A percentile compares a stretch with the other conserved stretches of the same genome.
These are phyloP conservation scores for Oeneis ivallda DNA, from an alignment of 2,888 invertebrate species.

Conservation along the genomic window DNA sequence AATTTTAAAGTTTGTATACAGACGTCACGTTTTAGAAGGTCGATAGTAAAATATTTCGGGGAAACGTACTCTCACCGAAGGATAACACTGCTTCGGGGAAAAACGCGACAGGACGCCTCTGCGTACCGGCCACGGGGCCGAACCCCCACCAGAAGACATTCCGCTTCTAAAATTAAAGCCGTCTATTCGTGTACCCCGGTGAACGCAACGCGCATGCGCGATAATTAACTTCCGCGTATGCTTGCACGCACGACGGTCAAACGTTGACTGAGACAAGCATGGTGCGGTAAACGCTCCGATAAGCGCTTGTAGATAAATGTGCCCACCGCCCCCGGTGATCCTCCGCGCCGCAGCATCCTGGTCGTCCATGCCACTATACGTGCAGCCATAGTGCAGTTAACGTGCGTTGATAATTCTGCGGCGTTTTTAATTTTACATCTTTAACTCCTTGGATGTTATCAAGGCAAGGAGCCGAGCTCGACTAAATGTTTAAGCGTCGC, in stretches of 20 bases:
- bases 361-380: conserved; percentile 71
- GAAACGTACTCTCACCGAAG: conserved; percentile 73
- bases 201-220: conserved; percentile 74
- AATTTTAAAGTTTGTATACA: conserved; percentile 71
- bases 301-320: conserved; percentile 73
- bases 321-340: conserved; percentile 78
- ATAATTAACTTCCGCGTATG: conserved; percentile 78
- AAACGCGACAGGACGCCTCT: conserved; percentile 81
- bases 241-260: conserved; percentile 76
- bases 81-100: conserved; percentile 64
- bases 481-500: conserved; percentile 65
- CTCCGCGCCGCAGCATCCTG: conserved; percentile 74
- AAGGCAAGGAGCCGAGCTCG: conserved; percentile 62
- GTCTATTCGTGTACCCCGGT: conserved; percentile 75
- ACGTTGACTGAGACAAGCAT: conserved; percentile 73
- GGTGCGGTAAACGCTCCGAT: conserved; percentile 64
- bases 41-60: conserved; percentile 52
- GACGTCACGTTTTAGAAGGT: conserved; percentile 65
- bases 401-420: conserved; percentile 41
- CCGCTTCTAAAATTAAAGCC: conserved; percentile 75
- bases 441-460: conserved; percentile 54
- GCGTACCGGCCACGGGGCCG: conserved; percentile 88
- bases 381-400: conserved; percentile 56
- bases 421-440: conserved; percentile 38
- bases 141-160: conserved; percentile 80